A percentile compares a stretch with the other conserved stretches of the same genome.
phyloP scores from a whole-genome alignment of 2,888 invertebrate genomes.

The Geophilus truncorum region DNA sequence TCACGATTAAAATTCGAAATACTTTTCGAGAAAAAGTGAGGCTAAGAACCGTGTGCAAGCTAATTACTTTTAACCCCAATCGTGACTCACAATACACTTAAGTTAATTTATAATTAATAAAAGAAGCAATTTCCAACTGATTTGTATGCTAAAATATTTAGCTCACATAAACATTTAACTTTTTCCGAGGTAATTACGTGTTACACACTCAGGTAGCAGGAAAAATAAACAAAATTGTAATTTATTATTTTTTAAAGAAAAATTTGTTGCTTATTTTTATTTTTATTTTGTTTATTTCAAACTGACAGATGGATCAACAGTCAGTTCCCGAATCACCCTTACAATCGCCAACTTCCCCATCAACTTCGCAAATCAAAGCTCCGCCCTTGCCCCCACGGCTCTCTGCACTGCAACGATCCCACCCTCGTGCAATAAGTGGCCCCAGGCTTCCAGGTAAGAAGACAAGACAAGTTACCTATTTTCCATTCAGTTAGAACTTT shows the following conservation, averaged over 20 bases:
- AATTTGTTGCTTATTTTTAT: neutral
- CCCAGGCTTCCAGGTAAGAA: neutral
- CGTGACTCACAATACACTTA: neutral
- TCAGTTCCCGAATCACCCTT: neutral
- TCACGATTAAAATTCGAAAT: neutral
- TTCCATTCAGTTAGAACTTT: neutral
- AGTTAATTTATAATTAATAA: neutral
- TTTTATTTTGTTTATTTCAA: neutral
- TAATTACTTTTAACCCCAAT: slow-evolving; percentile 2
- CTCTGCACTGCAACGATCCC: slow-evolving; percentile 9
- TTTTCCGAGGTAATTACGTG: neutral
- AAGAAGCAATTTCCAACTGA: neutral
- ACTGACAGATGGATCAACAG: slow-evolving; percentile 2
- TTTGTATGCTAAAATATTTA: neutral
- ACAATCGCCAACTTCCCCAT: neutral
- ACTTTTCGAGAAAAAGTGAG: neutral
- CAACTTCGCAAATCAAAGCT: neutral
- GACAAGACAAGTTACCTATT: neutral
- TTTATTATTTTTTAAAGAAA: too few relatives aligned
- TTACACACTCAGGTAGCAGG: too few relatives aligned
- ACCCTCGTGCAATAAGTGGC: neutral
- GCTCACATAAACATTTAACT: neutral
- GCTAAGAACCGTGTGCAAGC: neutral
- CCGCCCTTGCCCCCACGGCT: slow-evolving; percentile 6
- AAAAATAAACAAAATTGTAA: too few relatives aligned